phyloP scores from a whole-genome alignment of 2,888 invertebrate species.

The Autographa pulchrina region DNA sequence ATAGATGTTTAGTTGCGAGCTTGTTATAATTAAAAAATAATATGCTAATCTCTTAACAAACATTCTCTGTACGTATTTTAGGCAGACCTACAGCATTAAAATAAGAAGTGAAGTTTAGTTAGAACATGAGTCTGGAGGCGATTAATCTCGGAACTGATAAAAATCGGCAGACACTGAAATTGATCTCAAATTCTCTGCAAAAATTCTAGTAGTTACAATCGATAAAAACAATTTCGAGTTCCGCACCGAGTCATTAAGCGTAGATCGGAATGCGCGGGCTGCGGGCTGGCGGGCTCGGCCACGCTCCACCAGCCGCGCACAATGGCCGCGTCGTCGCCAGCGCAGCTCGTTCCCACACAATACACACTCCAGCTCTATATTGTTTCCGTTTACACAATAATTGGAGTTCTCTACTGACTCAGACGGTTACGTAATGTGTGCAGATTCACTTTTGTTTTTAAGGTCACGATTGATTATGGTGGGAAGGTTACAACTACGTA shows the following conservation, averaged over 20 bases:
- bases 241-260: conserved; percentile 28
- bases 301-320: conserved; percentile 38
- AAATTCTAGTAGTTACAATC: conserved; percentile 11
- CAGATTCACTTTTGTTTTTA: conserved; percentile 48
- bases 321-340: conserved; percentile 30
- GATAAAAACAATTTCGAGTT: conserved; percentile 43
- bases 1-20: too few relatives aligned
- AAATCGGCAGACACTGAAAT: too few relatives aligned
- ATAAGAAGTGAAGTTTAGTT: too few relatives aligned
- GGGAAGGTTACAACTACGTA: background rate
- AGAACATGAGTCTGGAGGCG: too few relatives aligned
- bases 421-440: conserved; percentile 41
- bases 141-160: background rate
- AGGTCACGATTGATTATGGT: conserved; percentile 30
- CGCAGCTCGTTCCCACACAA: background rate
- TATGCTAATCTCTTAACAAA: too few relatives aligned
- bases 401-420: conserved; percentile 38
- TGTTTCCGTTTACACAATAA: conserved; percentile 43
- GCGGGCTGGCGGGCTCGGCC: conserved; percentile 16
- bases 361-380: conserved; percentile 22
- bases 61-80: too few relatives aligned
- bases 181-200: background rate
- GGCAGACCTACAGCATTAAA: too few relatives aligned
- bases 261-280: conserved; percentile 13
- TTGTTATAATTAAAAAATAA: too few relatives aligned